A percentile compares a stretch with the other conserved stretches of the same genome.
Evolutionary conservation across 2,113 vertebrate species (phyloP).

Genomic region (Cephalophus harveyi): DNA sequence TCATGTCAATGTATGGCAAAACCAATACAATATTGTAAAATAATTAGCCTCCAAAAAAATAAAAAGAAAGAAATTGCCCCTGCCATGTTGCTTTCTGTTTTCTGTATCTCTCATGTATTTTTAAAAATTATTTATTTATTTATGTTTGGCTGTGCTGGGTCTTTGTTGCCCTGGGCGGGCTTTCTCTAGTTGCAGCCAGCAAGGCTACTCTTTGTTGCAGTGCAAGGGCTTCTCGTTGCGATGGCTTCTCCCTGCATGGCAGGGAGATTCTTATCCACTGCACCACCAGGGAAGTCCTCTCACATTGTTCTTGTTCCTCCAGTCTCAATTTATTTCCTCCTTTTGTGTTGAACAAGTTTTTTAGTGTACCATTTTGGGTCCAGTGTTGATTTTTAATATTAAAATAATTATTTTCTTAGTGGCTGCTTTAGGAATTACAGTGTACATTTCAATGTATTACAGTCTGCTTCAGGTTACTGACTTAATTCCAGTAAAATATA

Average conservation of each 20-base stretch:
- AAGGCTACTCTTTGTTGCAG: background rate
- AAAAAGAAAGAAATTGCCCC: background rate
- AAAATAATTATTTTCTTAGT: background rate
- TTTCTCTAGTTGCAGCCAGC: background rate
- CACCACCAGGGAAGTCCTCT: background rate
- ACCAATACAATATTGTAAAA: too few species aligned
- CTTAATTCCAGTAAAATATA: background rate
- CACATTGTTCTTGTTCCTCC: background rate
- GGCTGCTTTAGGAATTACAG: background rate
- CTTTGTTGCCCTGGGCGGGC: background rate
- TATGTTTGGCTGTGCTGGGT: background rate
- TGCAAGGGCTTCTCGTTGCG: background rate
- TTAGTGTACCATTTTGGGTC: background rate
- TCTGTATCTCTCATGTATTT: background rate
- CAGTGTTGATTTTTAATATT: background rate
- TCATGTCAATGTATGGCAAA: too few species aligned
- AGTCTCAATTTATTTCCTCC: background rate
- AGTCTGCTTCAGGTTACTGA: background rate
- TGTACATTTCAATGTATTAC: background rate
- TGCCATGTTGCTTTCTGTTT: background rate
- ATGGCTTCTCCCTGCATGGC: background rate
- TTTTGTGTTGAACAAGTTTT: background rate
- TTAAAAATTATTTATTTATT: background rate
- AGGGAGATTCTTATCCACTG: background rate
- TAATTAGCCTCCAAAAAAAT: too few species aligned